A percentile compares a stretch with the other conserved stretches of the same genome.
Evolutionary conservation across 2,113 vertebrate species (phyloP).

Genomic region (Sturnus vulgaris): DNA sequence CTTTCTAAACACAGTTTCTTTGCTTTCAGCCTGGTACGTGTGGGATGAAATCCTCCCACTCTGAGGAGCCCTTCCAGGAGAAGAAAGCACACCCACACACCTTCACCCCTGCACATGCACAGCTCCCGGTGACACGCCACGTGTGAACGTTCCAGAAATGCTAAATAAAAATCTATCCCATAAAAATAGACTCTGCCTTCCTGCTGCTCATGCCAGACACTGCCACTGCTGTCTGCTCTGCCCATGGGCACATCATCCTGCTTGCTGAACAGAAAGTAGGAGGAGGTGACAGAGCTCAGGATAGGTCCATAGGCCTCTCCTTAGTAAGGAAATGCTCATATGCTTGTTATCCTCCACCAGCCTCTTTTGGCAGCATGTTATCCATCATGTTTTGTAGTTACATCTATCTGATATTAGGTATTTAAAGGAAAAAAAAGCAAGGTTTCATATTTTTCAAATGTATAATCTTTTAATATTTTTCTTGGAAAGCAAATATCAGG

Average conservation of each 20-base stretch:
- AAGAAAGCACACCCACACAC: not conserved
- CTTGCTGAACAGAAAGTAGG: not conserved
- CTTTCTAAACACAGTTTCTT: not conserved
- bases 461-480: not conserved
- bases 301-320: not conserved
- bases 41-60: not conserved
- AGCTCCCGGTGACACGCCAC: not conserved
- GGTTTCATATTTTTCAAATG: not conserved
- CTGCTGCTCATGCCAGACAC: not conserved
- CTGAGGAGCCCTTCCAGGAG: not conserved
- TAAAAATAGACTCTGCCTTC: not conserved
- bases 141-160: not conserved
- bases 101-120: not conserved
- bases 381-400: not conserved
- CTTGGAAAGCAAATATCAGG: not conserved
- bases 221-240: not conserved
- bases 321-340: not conserved
- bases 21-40: not conserved
- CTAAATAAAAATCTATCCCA: not conserved
- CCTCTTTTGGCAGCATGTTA: not conserved
- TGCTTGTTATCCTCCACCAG: not conserved
- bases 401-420: not conserved
- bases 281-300: not conserved
- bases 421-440: not conserved
- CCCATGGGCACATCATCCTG: not conserved